phyloP scores from a whole-genome alignment of 30 jellyfish, hydroid and myxozoan genomes.

The Turritopsis dohrnii region DNA sequence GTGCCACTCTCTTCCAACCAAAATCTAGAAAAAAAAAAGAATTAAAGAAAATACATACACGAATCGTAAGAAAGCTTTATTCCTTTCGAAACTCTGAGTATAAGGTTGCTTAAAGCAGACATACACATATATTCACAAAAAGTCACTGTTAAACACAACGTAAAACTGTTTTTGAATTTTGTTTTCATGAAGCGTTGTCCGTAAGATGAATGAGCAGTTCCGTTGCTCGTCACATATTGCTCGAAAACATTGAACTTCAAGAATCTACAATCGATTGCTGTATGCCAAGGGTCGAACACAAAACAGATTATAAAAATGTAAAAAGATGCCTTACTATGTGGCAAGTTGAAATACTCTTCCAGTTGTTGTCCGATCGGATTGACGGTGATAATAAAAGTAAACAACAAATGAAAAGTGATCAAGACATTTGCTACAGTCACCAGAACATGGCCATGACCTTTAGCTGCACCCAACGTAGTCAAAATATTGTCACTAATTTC shows the following conservation, averaged over 20 bases:
- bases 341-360: slow-evolving; percentile 74
- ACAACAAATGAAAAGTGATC: slow-evolving; percentile 74
- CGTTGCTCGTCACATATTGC: too few species aligned
- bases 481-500: slow-evolving; percentile 48
- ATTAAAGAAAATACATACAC: not conserved
- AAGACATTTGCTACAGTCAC: slow-evolving; percentile 60
- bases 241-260: too few species aligned
- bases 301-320: not conserved
- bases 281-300: not conserved
- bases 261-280: not conserved
- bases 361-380: slow-evolving; percentile 89
- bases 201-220: too few species aligned
- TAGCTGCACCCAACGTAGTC: slow-evolving; percentile 44
- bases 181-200: too few species aligned
- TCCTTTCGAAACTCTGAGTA: not conserved
- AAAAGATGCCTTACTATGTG: slow-evolving; percentile 61
- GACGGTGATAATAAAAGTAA: slow-evolving; percentile 57
- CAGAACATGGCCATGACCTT: slow-evolving; percentile 55
- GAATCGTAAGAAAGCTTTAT: not conserved
- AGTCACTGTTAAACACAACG: too few species aligned
- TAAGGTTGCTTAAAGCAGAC: too few species aligned
- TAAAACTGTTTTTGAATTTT: too few species aligned
- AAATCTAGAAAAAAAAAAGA: slow-evolving; percentile 38
- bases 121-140: too few species aligned
- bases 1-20: slow-evolving; percentile 61